These are phyloP conservation scores for Pipa parva DNA, from an alignment of 2,113 vertebrate species.

Conservation along the genomic window DNA sequence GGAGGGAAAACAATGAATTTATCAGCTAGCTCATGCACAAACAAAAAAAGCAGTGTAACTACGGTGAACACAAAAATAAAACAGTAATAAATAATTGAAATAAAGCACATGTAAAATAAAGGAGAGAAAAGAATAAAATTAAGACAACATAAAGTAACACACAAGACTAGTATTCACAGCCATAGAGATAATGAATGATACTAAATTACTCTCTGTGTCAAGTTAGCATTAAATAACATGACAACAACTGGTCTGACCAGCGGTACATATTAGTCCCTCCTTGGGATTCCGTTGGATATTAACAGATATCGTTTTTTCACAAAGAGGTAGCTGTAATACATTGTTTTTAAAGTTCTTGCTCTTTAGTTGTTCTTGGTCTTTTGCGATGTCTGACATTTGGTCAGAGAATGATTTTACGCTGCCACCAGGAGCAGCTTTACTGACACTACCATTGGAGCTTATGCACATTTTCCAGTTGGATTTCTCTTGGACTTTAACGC, in stretches of 20 bases:
- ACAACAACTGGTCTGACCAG: constrained; percentile 88
- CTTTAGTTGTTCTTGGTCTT: constrained; percentile 74
- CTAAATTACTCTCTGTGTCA: constrained; percentile 49
- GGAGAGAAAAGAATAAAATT: constrained; percentile 31
- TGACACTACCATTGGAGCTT: constrained; percentile 61
- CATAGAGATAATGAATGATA: constrained; percentile 53
- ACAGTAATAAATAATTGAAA: constrained; percentile 67
- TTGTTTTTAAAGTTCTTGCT: constrained; percentile 83
- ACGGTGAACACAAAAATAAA: constrained; percentile 58
- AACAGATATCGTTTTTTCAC: constrained; percentile 95
- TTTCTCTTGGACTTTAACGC: constrained; percentile 85
- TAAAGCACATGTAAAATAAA: constrained; percentile 50
- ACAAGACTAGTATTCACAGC: constrained; percentile 56
- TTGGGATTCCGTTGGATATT: constrained; percentile 90
- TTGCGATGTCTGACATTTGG: constrained; percentile 62
- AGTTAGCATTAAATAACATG: constrained; percentile 81
- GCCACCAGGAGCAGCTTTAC: constrained; percentile 52
- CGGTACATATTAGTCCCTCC: constrained; percentile 84
- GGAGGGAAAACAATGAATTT: constrained; percentile 52
- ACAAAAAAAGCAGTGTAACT: constrained; percentile 69
- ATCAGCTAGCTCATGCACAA: constrained; percentile 74
- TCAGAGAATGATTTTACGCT: constrained; percentile 69
- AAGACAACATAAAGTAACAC: constrained; percentile 55
- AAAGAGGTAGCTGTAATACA: constrained; percentile 96
- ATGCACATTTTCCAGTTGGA: constrained; percentile 91